Percentiles rank a stretch among this genome's conserved stretches.
Conservation (phyloP, 1,140 invertebrate genomes). For the Lamellibrachia luymesi region DNA sequence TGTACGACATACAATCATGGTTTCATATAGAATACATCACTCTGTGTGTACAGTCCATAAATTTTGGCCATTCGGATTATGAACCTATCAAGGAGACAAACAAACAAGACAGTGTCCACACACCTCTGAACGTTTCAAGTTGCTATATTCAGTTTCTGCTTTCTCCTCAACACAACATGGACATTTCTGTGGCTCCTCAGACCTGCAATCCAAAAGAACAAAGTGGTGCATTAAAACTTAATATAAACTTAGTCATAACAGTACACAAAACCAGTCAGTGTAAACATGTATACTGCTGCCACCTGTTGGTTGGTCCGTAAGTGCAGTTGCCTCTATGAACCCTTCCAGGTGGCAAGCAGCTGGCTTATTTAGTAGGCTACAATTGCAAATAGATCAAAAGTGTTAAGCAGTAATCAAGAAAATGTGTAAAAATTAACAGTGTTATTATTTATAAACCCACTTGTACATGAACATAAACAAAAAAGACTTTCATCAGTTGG, state of each 20-base stretch:
- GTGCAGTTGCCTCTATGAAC: too few relatives aligned
- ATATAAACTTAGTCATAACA: not conserved
- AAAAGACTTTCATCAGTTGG: not conserved
- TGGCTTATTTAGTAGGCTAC: not conserved
- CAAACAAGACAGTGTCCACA: not conserved
- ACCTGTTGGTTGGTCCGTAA: not conserved
- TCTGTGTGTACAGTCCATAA: too few relatives aligned
- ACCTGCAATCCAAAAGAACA: not conserved
- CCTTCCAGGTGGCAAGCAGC: not conserved
- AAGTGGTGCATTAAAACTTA: not conserved
- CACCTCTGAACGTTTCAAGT: not conserved
- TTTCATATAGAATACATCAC: too few relatives aligned
- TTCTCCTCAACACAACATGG: not conserved
- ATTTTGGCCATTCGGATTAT: not conserved
- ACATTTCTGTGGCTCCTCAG: not conserved
- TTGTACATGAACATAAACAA: not conserved
- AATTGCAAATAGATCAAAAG: not conserved
- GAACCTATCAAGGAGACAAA: not conserved
- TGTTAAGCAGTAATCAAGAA: not conserved
- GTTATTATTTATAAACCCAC: not conserved
- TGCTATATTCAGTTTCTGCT: slow-evolving; percentile 13
- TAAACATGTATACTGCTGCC: not conserved
- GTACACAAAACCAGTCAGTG: not conserved
- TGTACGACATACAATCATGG: too few relatives aligned
- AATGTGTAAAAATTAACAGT: not conserved